A percentile compares a stretch with the other conserved stretches of the same genome.
These are phyloP conservation scores for Kryptopterus vitreolus DNA, from an alignment of 2,797 vertebrate genomes.

Conservation along the genomic window DNA sequence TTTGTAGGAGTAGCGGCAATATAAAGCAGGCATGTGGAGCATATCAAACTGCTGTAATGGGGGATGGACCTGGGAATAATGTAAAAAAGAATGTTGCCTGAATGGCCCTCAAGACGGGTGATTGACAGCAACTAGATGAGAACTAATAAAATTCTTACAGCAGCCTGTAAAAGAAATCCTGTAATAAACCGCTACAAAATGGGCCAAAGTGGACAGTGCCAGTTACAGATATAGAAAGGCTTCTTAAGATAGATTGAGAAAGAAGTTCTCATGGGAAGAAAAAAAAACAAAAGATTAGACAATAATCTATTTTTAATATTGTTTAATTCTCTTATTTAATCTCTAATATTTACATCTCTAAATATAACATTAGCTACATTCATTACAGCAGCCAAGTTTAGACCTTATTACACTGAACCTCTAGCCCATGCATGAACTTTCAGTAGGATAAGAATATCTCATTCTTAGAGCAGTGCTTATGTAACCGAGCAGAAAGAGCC, in stretches of 20 bases:
- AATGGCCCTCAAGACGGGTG: conserved; percentile 5
- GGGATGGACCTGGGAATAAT: background rate
- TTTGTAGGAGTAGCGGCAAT: background rate
- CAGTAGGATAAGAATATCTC: background rate
- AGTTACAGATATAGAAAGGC: conserved; percentile 15
- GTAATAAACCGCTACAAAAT: conserved; percentile 15
- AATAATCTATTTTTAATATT: background rate
- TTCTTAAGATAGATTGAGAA: background rate
- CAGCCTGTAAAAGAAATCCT: conserved; percentile 8
- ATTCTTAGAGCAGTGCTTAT: conserved; percentile 11
- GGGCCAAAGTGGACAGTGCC: conserved; percentile 2
- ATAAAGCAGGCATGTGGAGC: background rate
- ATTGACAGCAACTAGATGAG: conserved; percentile 1
- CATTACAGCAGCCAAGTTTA: background rate
- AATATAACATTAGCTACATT: background rate
- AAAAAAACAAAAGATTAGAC: background rate
- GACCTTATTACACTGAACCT: background rate
- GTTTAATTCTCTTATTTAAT: too few species aligned
- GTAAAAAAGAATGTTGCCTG: background rate
- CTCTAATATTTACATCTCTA: too few species aligned
- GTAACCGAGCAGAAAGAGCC: background rate
- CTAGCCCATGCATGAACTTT: background rate
- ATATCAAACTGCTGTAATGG: background rate
- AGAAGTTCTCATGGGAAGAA: background rate
- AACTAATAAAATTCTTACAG: conserved; percentile 12